phyloP scores from a whole-genome alignment of 2,113 vertebrate species.

The Todiramphus saurophagus region DNA sequence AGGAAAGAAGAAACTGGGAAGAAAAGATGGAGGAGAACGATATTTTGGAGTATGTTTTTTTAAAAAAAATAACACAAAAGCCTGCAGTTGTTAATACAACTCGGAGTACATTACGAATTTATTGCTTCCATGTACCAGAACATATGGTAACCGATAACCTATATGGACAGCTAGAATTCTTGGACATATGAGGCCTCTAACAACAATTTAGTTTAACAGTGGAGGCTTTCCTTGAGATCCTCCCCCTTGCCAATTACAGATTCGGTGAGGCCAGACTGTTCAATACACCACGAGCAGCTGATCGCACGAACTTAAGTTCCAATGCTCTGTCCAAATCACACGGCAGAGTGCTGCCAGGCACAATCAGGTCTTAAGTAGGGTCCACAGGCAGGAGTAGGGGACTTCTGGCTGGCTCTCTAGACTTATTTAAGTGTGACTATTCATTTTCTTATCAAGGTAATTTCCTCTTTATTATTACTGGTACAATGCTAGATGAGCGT shows the following conservation, averaged over 20 bases:
- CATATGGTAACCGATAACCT: neutral
- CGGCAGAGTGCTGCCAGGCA: neutral
- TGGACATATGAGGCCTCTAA: neutral
- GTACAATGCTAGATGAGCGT: neutral
- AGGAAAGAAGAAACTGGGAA: slow-evolving; percentile 34
- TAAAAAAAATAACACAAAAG: neutral
- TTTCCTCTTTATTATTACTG: neutral
- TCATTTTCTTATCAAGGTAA: neutral
- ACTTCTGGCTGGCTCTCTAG: neutral
- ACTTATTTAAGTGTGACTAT: neutral
- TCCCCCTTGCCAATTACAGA: neutral
- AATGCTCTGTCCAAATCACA: neutral
- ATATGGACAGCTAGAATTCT: neutral
- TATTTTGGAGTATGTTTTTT: neutral
- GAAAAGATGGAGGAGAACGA: neutral
- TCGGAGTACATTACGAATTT: neutral
- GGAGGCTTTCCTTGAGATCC: neutral
- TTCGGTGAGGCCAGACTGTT: neutral
- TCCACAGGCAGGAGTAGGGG: neutral
- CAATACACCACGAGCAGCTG: neutral
- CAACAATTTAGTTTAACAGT: neutral
- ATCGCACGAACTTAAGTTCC: neutral
- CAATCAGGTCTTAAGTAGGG: neutral
- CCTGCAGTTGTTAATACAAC: neutral
- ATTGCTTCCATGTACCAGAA: neutral